Base-by-base conservation (phyloP, 92 coral and sea anemone genomes). In the Siderastrea siderea region DNA sequence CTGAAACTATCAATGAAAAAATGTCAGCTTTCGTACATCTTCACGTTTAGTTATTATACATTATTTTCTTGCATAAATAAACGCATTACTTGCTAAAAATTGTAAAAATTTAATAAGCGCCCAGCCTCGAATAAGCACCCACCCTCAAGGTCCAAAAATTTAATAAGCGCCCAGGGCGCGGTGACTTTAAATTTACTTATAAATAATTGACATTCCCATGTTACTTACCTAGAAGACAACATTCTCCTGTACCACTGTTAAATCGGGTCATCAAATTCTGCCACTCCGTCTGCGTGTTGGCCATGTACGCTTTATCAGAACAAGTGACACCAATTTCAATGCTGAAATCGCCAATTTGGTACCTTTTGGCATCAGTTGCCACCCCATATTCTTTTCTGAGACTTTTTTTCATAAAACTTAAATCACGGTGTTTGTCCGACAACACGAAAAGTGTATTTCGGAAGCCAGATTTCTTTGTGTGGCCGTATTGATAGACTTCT, bases 221-320 rank as follows among this genome's bases (percentile, higher is more conserved):
- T 71, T 65, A 86, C 90, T 86, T 48, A 71, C 83, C 89, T 47
- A 63, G 44, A 62, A 86, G 85, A 16, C 76, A 44, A 13, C 10
- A 78, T 77, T 86, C 85, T n/a, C 90, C 90, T 60, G 68, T 57
- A 55, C 85, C 85, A 68, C 90, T 65, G 78, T 86, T 64, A 47
- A 86, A 68, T 38, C 83, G 74, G 55, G 78, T 65, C 49, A 55
- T 71, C 49, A 86, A 70, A 78, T 85, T 85, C 5, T 75, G 64
- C 83, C 89, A 85, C 83, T 75, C 89, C 58, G 74, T 47, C 74
- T 85, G 89, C 62, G 82, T 76, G 81, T 65, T 83, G 38, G 87
- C 81, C 58, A 83, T 68, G 87, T 68, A 84, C 16, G 50, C 9
- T 70, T 86, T 86, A 52, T 79, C 90, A 12, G 74, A 64, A 47